phyloP scores from a whole-genome alignment of 2,113 vertebrate genomes.

The Chloebia gouldiae region DNA sequence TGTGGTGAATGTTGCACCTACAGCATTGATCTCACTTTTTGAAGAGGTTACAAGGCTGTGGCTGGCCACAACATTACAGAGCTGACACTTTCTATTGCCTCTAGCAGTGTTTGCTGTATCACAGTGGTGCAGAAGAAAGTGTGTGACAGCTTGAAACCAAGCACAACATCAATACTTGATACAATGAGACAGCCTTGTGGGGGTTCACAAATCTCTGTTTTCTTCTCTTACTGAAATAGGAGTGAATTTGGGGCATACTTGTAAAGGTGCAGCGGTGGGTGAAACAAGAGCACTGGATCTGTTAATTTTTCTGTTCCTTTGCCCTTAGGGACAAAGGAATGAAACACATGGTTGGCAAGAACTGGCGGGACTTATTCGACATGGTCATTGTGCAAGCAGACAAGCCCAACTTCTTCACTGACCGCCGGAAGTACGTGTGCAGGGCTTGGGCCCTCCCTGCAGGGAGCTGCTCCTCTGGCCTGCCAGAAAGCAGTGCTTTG shows the following conservation, averaged over 20 bases:
- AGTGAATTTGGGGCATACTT: neutral
- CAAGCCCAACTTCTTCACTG: constrained; percentile 82
- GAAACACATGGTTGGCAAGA: constrained; percentile 81
- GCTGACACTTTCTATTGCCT: neutral
- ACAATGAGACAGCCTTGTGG: neutral
- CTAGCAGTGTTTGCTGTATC: neutral
- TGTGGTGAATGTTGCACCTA: neutral
- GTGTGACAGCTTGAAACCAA: neutral
- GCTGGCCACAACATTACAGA: neutral
- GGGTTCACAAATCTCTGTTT: neutral
- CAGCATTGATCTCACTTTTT: neutral
- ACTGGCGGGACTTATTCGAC: constrained; percentile 81
- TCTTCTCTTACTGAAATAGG: neutral
- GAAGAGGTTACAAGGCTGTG: neutral
- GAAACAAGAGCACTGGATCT: neutral
- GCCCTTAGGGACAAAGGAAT: constrained; percentile 78
- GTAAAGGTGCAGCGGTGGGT: neutral
- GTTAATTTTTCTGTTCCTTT: neutral
- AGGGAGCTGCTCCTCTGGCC: neutral
- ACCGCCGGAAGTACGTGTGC: constrained; percentile 75
- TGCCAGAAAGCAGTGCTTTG: neutral
- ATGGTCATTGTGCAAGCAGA: constrained; percentile 83
- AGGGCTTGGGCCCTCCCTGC: neutral
- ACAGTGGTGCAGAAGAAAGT: neutral
- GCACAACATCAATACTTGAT: neutral